phyloP scores from a whole-genome alignment of 2,888 invertebrate genomes.

The Andricus curvator region DNA sequence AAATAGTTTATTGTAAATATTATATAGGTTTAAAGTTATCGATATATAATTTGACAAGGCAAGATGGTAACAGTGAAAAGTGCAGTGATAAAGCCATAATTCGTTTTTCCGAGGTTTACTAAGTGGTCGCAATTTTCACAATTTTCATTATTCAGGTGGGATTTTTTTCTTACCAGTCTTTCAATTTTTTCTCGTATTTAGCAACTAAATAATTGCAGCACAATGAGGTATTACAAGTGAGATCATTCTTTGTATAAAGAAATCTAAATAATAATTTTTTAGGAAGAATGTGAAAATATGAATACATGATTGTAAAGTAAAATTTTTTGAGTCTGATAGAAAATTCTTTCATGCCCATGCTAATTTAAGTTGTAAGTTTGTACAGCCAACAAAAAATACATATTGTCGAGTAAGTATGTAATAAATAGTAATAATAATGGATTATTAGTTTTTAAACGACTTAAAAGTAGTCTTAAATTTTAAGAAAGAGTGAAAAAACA shows the following conservation, averaged over 20 bases:
- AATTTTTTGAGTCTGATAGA: conserved; percentile 18
- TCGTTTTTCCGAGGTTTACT: conserved; percentile 14
- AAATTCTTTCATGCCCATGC: background rate
- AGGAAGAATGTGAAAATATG: conserved; percentile 11
- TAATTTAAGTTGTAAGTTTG: conserved; percentile 12
- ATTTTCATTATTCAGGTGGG: background rate
- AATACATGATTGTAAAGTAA: conserved; percentile 2
- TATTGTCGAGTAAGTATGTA: conserved; percentile 18
- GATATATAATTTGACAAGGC: conserved; percentile 7
- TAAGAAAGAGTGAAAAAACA: background rate
- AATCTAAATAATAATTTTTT: conserved; percentile 26
- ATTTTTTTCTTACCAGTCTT: conserved; percentile 1
- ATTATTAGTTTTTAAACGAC: conserved; percentile 18
- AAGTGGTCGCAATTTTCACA: background rate
- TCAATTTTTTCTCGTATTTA: conserved; percentile 20
- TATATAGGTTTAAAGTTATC: background rate
- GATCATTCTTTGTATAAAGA: conserved; percentile 13
- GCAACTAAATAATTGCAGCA: conserved; percentile 9
- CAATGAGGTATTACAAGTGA: conserved; percentile 21
- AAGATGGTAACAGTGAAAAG: conserved; percentile 8
- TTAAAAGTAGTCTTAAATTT: conserved; percentile 30
- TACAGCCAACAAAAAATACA: conserved; percentile 27
- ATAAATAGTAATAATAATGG: conserved; percentile 18
- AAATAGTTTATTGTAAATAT: conserved; percentile 8
- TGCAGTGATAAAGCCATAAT: conserved; percentile 11